Evolutionary conservation across 1,140 invertebrate genomes (phyloP), one percentile per base, ranked within the genome.

Genomic region (Ladona fulva): DNA sequence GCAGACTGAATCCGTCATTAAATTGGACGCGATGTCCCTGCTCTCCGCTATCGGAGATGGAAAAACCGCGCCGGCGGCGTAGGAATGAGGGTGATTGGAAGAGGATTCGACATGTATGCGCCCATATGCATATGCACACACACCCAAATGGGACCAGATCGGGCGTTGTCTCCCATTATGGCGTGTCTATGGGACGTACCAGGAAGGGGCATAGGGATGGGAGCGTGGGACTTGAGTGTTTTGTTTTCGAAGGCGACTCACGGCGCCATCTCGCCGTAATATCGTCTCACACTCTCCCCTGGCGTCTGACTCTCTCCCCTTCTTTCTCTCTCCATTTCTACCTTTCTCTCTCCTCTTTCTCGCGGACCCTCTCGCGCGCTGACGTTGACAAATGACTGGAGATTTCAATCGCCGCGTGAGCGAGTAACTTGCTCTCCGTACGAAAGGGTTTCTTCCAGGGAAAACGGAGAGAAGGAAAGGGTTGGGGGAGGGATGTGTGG

Each of bases 381-480:
- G 88, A 89, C 88, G 88, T 87, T 89, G 88, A 89, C 87, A 89
- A 89, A 89, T 89, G 87, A 87, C 86, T 82, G 82, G 82, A 87
- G 87, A 88, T 88, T 87, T 84, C 84, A 86, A 89, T 89, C 88
- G 85, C 86, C 88, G 87, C 88, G 88, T 88, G 87, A 86, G 84
- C 85, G 84, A 84, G 84, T 83, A 83, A 81, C 81, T 81, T 81
- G 80, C 80, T 82, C 78, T 80, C 80, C 24, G 42, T 25, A 66
- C 76, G 77, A 76, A 78, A 78, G 76, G 77, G 25, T 75, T 66
- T 66, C 52, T 52, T 19, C 19, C 44, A 52, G 44, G 44, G 76
- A 74, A 25, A 74, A 16, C 76, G 25, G 59, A 25, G 19, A 25
- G 14, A 77, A 25, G 37, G 77, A 74, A 29, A 73, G 19, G 14